A percentile compares a stretch with the other conserved stretches of the same genome.
These are phyloP conservation scores for Lathamus discolor DNA, from an alignment of 2,113 vertebrate species.

Conservation along the genomic window DNA sequence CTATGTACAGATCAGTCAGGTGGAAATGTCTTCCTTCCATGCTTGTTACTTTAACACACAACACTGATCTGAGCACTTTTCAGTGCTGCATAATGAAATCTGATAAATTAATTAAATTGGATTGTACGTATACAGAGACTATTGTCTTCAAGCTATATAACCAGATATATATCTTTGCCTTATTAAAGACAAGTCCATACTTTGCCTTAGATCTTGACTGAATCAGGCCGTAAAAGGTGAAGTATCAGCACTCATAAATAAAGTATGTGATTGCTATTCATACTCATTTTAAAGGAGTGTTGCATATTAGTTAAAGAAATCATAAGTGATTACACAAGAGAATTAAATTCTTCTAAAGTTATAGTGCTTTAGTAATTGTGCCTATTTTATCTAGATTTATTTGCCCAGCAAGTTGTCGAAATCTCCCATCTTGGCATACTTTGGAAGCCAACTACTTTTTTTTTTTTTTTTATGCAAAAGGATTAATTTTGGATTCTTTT, in stretches of 20 bases:
- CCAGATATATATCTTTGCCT: accelerated
- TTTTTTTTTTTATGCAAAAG: background rate
- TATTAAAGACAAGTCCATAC: background rate
- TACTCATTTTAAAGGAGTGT: background rate
- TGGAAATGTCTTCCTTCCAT: background rate
- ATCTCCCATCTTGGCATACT: background rate
- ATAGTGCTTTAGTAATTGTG: background rate
- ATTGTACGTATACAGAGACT: background rate
- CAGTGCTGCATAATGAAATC: background rate
- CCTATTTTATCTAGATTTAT: background rate
- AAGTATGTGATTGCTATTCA: background rate
- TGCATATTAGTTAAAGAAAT: background rate
- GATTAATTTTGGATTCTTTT: background rate
- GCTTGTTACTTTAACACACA: background rate
- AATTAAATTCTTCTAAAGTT: background rate
- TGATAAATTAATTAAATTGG: background rate
- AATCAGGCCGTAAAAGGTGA: background rate
- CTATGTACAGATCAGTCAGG: background rate
- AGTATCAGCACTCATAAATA: background rate
- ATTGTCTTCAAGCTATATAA: background rate
- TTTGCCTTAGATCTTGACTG: background rate
- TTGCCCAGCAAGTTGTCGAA: background rate
- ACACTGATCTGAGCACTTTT: background rate
- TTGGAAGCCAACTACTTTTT: background rate
- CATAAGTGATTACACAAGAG: background rate